These are phyloP conservation scores for Macrotis lagotis DNA, from an alignment of 2,113 vertebrate genomes.

Conservation along the genomic window DNA sequence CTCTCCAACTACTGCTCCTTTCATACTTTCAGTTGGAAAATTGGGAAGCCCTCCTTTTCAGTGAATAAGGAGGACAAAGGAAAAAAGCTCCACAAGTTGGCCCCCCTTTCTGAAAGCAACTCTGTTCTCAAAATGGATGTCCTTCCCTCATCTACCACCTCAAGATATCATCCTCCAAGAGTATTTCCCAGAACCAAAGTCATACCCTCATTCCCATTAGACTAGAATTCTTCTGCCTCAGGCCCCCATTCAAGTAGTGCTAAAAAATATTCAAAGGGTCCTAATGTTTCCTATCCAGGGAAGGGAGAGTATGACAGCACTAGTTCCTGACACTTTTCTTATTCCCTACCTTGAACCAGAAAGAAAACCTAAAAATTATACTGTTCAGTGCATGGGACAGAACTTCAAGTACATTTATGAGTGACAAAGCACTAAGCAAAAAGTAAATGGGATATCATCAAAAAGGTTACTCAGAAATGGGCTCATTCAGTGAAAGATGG, in stretches of 20 bases:
- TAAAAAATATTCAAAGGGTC: neutral
- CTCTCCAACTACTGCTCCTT: neutral
- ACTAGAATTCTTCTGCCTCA: neutral
- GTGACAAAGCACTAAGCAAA: neutral
- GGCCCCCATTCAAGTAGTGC: rapidly evolving
- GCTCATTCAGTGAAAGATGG: neutral
- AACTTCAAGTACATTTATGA: neutral
- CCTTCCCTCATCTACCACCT: neutral
- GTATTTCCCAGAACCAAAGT: no score
- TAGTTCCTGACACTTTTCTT: neutral
- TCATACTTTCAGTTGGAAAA: neutral
- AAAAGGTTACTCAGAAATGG: neutral
- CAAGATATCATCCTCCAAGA: neutral
- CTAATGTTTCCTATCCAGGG: neutral
- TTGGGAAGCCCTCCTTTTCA: neutral
- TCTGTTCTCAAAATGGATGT: neutral
- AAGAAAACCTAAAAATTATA: neutral
- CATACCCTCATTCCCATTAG: neutral
- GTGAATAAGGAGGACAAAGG: neutral
- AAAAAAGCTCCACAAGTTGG: neutral
- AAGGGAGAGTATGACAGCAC: no score
- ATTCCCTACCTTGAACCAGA: neutral
- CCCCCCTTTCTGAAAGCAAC: no score
- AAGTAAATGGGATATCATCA: rapidly evolving
- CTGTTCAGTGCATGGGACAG: neutral